Evolutionary conservation across 2,797 vertebrate species (phyloP), one percentile per base, ranked within the genome.

Genomic region (Taeniopygia guttata): DNA sequence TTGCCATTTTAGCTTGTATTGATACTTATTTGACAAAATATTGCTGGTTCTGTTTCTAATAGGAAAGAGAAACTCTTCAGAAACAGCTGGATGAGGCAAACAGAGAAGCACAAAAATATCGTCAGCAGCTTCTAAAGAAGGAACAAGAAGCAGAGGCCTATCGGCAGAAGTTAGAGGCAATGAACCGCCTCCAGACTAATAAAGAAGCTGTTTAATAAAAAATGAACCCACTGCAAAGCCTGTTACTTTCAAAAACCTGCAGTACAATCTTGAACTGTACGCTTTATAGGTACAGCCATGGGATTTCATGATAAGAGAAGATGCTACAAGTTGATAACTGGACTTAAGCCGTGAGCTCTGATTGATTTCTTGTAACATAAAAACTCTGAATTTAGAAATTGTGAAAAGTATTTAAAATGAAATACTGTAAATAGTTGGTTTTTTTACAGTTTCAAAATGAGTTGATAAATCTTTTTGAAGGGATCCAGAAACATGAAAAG

Each of bases 51-150:
- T 95, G 88, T 96, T 96, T 96, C 92, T 95, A 89, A 85, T 94
- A 99, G 98, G 98, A 98, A 97, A 98, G 98, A 97, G 98, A 98
- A 97, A 97, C 98, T 60, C 98, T 99, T 94, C 98, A 98, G 97
- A 99, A 99, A 96, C 98, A 98, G 96, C 97, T 99, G 97, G 98
- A 98, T 95, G 98, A 99, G 95, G 98, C 98, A 59, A 99, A 98
- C 87, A 96, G 98, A 81, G 98, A 99, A 97, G 98, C 98, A 34
- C 98, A 99, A 95, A 98, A 98, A 75, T 99, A 98, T 2, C 97
- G 98, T 42, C 98, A 98, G 94, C 98, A 99, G 93, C 98, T 99
- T 89, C 92, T 98, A 84, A 98, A 98, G 97, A 99, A 99, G 93
- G 98, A 99, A 30, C 98, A 98, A 97, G 98, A 98, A 94, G 98